phyloP scores from a whole-genome alignment of 2,113 vertebrate species.

The Hydrochoerus hydrochaeris region DNA sequence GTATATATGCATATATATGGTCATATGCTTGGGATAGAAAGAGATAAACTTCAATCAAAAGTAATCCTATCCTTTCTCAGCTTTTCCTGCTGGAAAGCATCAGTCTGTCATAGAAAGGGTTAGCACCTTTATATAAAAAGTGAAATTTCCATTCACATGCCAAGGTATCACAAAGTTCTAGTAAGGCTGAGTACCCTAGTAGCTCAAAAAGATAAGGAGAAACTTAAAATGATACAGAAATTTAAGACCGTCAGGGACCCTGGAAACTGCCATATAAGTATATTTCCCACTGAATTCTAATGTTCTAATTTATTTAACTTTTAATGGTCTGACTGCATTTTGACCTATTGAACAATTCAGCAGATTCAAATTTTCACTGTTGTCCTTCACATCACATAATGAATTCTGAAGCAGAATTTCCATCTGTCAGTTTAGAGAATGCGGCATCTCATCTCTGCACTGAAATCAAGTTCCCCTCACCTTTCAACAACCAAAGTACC shows the following conservation, averaged over 20 bases:
- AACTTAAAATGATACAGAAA: slow-evolving; percentile 10
- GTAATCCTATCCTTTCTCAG: background rate
- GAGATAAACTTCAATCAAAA: background rate
- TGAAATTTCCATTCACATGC: background rate
- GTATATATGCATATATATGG: too few relatives aligned
- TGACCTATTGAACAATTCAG: slow-evolving; percentile 36
- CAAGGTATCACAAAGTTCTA: background rate
- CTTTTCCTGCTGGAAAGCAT: background rate
- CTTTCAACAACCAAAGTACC: slow-evolving; percentile 62
- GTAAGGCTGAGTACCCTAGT: background rate
- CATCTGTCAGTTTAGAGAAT: slow-evolving; percentile 56
- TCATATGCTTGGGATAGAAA: background rate
- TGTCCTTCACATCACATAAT: slow-evolving; percentile 57
- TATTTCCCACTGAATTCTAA: slow-evolving; percentile 21
- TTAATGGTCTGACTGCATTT: slow-evolving; percentile 37
- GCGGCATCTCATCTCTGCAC: slow-evolving; percentile 23
- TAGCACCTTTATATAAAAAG: background rate
- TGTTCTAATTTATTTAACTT: slow-evolving; percentile 54
- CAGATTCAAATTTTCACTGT: slow-evolving; percentile 57
- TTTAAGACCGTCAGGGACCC: background rate
- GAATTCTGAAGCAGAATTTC: slow-evolving; percentile 65
- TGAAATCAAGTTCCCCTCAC: slow-evolving; percentile 72
- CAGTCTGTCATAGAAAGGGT: background rate
- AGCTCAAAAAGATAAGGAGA: background rate
- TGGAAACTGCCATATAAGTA: background rate